Base-by-base conservation (phyloP, 2,797 vertebrate genomes). In the Nannoperca australis region DNA sequence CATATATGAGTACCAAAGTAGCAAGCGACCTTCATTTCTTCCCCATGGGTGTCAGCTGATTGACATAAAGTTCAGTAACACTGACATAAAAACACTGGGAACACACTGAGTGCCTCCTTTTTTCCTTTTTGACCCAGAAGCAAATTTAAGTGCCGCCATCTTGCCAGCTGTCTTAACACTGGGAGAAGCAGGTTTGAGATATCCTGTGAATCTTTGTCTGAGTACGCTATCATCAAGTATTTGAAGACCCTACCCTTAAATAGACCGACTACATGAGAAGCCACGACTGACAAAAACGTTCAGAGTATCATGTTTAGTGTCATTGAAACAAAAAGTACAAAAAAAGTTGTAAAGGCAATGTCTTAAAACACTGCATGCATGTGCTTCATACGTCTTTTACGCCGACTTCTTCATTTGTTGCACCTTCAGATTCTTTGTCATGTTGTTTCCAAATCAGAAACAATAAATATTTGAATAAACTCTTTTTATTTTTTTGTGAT, bases 31-130 rank as follows among this genome's bases (percentile, higher is more conserved):
- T 81, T 88, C 58, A 40, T 30, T 14, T 84, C 51, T 44, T 56
- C 79, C 81, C 54, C 10, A 53, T 79, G 59, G 77, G 62, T 56
- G 42, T 76, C 42, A 40, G 49, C 54, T 76, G 83, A 79, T 56
- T 75, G 63, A 81, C 59, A 53, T 81, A 22, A 85, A 61, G 56
- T 44, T 60, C 42, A 70, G 47, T 56, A 53, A 76, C 64, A 59
- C 47, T 72, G 84, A 86, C 81, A 72, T 65, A 32, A 70, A 73
- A 70, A 76, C 58, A 64, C 42, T 45, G 54, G 24, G 13, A 64
- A 14, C n/a, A 70, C 14, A 44, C 12, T 8, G 17, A 65, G 55
- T 38, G 18, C 32, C 36, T 55, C 13, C 1, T 42, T 22, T 13
- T 20, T n/a, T 17, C 15, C n/a, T 24, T 18, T 2, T 15, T 24